Base-by-base conservation (phyloP, 2,797 vertebrate genomes). In the Tragelaphus eurycerus region DNA sequence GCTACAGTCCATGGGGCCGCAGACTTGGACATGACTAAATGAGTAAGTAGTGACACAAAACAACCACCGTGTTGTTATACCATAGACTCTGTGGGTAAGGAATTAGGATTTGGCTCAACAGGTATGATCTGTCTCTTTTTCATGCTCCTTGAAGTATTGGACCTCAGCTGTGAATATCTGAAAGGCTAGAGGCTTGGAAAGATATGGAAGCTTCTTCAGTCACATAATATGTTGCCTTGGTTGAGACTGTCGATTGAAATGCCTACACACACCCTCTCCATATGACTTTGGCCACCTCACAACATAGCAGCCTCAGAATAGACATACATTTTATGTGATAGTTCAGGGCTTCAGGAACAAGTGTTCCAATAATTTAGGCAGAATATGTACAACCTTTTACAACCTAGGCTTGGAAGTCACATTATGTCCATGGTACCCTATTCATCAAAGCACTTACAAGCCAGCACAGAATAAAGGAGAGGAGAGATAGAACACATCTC, bases 141-240 rank as follows among this genome's bases (percentile, higher is more conserved):
- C n/a, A 52, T n/a, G 43, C 52, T 89, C 78, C 43, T 14, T 52
- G n/a, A 84, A 60, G 79, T 94, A 34, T 27, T 89, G n/a, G 79
- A 27, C 25, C 27, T 67, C 27, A 62, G 27, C 54, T 94, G n/a
- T 15, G 79, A 89, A 60, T 83, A 84, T 43, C 10, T 84, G 62
- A 74, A 89, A 52, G n/a, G 19, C 46, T 89, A 15, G 64, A 94
- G 86, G n/a, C 27, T 83, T 84, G 54, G 86, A 74, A 43, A 46
- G 14, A 89, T n/a, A 64, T 15, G 46, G 79, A 74, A 54, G 54
- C 46, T 54, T 89, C 55, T 94, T 84, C 34, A 74, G 7, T n/a
- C 11, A 16, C 10, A 89, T 50, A 67, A 29, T 11, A 17, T 52
- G 10, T 19, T 74, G 10, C 7, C 64, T 60, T 84, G 19, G 19